Evolutionary conservation across 23 tunicate genomes (phyloP).

Genomic region (Styela clava): DNA sequence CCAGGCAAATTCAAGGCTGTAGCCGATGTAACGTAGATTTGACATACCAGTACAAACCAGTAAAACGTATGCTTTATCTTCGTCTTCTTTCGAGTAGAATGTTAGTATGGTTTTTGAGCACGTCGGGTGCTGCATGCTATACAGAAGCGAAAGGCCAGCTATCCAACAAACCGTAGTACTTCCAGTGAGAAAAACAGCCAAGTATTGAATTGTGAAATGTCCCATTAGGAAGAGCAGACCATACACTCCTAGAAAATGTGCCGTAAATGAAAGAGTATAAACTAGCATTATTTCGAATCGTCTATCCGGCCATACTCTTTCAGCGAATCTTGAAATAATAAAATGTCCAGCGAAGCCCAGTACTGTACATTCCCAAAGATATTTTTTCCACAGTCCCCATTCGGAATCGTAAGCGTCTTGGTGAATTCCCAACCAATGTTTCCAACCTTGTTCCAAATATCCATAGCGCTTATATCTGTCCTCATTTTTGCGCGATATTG

Average conservation of each 20-base stretch:
- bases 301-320: slow-evolving; percentile 4
- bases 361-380: slow-evolving; percentile 27
- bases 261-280: slow-evolving; percentile 1
- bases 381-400: slow-evolving; percentile 65
- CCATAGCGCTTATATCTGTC: not conserved
- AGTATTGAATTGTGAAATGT: not conserved
- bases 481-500: not conserved
- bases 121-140: not conserved
- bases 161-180: slow-evolving; percentile 18
- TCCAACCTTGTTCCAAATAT: slow-evolving; percentile 19
- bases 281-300: slow-evolving; percentile 2
- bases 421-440: slow-evolving; percentile 5
- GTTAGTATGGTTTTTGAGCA: not conserved
- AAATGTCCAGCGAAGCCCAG: slow-evolving; percentile 39
- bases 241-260: slow-evolving; percentile 4
- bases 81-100: not conserved
- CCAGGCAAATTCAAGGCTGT: slow-evolving; percentile 40
- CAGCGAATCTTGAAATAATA: slow-evolving; percentile 44
- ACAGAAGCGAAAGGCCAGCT: not conserved
- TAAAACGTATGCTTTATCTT: slow-evolving; percentile 6
- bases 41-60: slow-evolving; percentile 32
- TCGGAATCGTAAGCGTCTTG: slow-evolving; percentile 44
- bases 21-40: slow-evolving; percentile 58
- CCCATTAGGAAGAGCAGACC: not conserved
- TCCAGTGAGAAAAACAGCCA: slow-evolving; percentile 1